These are phyloP conservation scores for Ligdia adustata DNA, from an alignment of 2,888 invertebrate genomes.

Conservation along the genomic window DNA sequence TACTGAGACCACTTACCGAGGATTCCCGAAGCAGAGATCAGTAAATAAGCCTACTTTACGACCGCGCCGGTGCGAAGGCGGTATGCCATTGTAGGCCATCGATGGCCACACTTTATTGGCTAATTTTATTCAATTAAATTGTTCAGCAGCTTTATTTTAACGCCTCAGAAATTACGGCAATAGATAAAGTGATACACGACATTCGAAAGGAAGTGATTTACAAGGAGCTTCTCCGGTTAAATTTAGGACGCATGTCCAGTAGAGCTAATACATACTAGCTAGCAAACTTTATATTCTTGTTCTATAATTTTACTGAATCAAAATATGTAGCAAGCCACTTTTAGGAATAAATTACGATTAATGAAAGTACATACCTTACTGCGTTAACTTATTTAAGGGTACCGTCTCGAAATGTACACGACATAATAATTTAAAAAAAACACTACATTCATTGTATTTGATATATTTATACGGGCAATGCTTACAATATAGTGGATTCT, in stretches of 20 bases:
- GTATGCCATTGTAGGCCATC: conserved; percentile 80
- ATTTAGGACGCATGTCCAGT: conserved; percentile 10
- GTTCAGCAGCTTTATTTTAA: conserved; percentile 62
- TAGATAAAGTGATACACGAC: conserved; percentile 64
- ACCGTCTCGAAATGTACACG: no score
- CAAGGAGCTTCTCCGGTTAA: conserved; percentile 34
- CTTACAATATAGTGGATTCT: no score
- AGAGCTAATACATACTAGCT: no score
- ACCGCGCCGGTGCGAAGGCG: conserved; percentile 53
- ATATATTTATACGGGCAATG: no score
- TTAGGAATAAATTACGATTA: no score
- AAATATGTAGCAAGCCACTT: no score
- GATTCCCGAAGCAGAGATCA: conserved; percentile 66
- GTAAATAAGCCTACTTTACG: conserved; percentile 78
- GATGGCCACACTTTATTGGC: conserved; percentile 77
- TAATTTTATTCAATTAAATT: conserved; percentile 84
- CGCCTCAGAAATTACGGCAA: conserved; percentile 74
- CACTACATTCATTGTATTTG: no score
- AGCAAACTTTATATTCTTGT: conserved; percentile 1
- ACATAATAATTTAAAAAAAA: no score
- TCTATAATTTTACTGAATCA: neutral
- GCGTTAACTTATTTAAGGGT: no score
- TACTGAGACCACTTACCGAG: conserved; percentile 68
- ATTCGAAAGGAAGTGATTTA: conserved; percentile 57
- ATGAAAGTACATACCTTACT: no score